These are phyloP conservation scores for Sylvia borin DNA, from an alignment of 2,797 vertebrate genomes.

Conservation along the genomic window DNA sequence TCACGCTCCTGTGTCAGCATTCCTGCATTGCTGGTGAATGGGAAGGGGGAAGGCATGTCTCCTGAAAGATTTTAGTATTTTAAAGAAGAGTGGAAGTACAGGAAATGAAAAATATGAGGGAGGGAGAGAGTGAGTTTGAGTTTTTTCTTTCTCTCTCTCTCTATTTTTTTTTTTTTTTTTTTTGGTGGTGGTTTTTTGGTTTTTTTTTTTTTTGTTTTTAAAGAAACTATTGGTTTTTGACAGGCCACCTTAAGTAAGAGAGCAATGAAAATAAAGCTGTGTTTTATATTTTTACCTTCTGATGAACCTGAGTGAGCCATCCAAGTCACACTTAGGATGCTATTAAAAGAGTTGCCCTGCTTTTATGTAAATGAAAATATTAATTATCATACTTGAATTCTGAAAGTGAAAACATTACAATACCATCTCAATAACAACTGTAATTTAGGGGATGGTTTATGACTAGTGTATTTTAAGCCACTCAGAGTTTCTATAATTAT, in stretches of 20 bases:
- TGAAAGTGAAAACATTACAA: neutral
- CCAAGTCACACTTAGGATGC: neutral
- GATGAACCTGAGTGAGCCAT: neutral
- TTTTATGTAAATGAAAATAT: conserved; percentile 13
- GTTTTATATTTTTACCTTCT: neutral
- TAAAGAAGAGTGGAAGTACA: neutral
- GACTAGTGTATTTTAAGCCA: neutral
- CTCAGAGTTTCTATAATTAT: neutral
- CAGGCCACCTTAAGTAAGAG: neutral
- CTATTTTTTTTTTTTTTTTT: too few species aligned
- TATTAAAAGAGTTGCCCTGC: neutral
- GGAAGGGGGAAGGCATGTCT: neutral
- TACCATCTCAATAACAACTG: neutral
- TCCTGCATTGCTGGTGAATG: neutral
- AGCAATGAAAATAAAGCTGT: neutral
- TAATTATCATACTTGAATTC: neutral
- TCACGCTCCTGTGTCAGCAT: neutral
- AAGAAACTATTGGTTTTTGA: neutral
- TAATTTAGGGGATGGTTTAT: neutral
- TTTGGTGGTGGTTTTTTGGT: too few species aligned
- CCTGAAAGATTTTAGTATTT: neutral
- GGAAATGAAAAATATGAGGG: neutral
- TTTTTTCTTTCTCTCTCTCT: too few species aligned
- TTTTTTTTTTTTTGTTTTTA: neutral
- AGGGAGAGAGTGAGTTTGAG: neutral